Conservation (phyloP, 2,113 vertebrate genomes). For the Recurvirostra avosetta region DNA sequence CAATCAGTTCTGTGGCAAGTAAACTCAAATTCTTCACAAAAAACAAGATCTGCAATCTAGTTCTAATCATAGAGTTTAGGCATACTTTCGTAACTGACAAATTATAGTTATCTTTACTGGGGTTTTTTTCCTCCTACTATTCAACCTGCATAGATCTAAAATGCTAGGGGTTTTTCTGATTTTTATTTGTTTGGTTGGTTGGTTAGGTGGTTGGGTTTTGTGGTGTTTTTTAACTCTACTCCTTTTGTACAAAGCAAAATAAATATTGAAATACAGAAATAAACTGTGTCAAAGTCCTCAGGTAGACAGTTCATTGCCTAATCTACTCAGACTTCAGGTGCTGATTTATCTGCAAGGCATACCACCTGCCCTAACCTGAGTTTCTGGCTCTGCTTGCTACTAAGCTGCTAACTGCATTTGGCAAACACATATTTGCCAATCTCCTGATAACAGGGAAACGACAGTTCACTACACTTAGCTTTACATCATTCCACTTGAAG, state of each 20-base stretch:
- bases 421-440: accelerated
- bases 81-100: not conserved
- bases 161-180: accelerated
- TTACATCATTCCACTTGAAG: not conserved
- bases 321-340: not conserved
- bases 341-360: not conserved
- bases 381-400: conserved; percentile 11
- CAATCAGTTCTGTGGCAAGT: not conserved
- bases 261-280: not conserved
- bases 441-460: not conserved
- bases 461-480: not conserved
- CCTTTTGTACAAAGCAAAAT: not conserved
- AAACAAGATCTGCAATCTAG: not conserved
- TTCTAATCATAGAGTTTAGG: not conserved
- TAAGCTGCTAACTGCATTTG: not conserved
- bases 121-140: not conserved
- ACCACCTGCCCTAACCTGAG: not conserved
- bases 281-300: not conserved
- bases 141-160: not conserved
- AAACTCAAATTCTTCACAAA: not conserved
- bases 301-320: not conserved
- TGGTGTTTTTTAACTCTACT: not conserved
- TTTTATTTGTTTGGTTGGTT: not conserved
- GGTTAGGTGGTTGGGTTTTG: not conserved
- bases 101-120: not conserved